Evolutionary conservation across 1,140 invertebrate genomes (phyloP).

Genomic region (Mya arenaria): DNA sequence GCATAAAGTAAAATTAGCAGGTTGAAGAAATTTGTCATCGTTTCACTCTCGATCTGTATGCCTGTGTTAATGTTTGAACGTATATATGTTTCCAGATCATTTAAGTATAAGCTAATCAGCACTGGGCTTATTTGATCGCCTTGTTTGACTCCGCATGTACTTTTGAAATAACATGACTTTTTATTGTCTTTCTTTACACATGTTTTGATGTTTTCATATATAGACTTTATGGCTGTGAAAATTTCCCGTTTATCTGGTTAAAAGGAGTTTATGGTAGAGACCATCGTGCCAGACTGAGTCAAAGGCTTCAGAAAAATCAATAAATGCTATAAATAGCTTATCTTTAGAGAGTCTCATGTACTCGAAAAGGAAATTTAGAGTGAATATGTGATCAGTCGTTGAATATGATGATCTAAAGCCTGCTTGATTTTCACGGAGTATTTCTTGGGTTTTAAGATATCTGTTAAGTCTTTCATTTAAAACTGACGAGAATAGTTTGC

Average conservation of each 20-base stretch:
- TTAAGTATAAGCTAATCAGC: conserved; percentile 2
- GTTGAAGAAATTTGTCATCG: neutral
- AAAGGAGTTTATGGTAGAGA: neutral
- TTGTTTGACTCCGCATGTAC: neutral
- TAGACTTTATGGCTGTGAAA: neutral
- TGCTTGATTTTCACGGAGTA: conserved; percentile 24
- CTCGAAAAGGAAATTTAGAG: neutral
- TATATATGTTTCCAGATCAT: conserved; percentile 10
- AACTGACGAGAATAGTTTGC: conserved; percentile 49
- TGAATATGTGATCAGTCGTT: conserved; percentile 47
- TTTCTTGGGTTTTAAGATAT: conserved; percentile 13
- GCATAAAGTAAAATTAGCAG: conserved; percentile 5
- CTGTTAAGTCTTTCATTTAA: conserved; percentile 27
- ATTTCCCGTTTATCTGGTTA: neutral
- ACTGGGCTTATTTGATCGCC: neutral
- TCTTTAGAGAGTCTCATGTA: neutral
- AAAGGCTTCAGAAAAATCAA: conserved; percentile 28
- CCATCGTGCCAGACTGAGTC: conserved; percentile 3
- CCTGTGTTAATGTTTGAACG: neutral
- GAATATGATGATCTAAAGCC: conserved; percentile 34
- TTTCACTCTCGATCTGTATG: neutral
- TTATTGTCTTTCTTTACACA: neutral
- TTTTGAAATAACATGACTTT: neutral
- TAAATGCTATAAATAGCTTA: conserved; percentile 23
- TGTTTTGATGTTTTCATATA: conserved; percentile 20